Evolutionary conservation across 2,797 vertebrate genomes (phyloP).

Genomic region (Scarus forsteni): DNA sequence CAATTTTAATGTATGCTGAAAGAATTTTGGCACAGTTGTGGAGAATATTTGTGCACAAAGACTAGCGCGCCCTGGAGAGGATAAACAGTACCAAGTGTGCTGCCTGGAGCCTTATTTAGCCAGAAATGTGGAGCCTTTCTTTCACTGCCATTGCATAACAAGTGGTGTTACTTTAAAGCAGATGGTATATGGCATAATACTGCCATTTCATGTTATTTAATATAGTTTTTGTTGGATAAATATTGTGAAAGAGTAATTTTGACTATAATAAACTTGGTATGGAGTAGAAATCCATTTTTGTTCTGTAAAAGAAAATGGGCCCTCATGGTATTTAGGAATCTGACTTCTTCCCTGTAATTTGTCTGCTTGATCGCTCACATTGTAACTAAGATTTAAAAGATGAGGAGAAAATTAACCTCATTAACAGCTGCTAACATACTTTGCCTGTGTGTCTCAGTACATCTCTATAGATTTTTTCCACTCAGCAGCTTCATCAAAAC

Average conservation of each 20-base stretch:
- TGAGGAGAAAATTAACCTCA: constrained; percentile 33
- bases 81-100: constrained; percentile 32
- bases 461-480: constrained; percentile 39
- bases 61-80: constrained; percentile 15
- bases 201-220: constrained; percentile 59
- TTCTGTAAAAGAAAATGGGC: constrained; percentile 40
- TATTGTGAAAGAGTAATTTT: constrained; percentile 38
- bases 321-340: constrained; percentile 31
- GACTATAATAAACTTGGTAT: constrained; percentile 42
- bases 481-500: constrained; percentile 19
- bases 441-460: constrained; percentile 24
- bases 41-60: constrained; percentile 27
- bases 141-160: constrained; percentile 52
- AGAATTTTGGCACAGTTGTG: constrained; percentile 18
- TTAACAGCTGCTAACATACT: constrained; percentile 50
- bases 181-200: constrained; percentile 49
- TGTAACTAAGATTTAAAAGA: not conserved
- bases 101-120: constrained; percentile 39
- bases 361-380: constrained; percentile 45
- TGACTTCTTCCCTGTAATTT: constrained; percentile 24
- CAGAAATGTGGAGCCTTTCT: constrained; percentile 30
- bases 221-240: constrained; percentile 56
- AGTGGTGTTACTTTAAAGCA: constrained; percentile 37
- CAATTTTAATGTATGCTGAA: constrained; percentile 12
- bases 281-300: constrained; percentile 25